These are phyloP conservation scores for Auanema sp. DNA, from an alignment of 2,888 invertebrate genomes.

Conservation along the genomic window DNA sequence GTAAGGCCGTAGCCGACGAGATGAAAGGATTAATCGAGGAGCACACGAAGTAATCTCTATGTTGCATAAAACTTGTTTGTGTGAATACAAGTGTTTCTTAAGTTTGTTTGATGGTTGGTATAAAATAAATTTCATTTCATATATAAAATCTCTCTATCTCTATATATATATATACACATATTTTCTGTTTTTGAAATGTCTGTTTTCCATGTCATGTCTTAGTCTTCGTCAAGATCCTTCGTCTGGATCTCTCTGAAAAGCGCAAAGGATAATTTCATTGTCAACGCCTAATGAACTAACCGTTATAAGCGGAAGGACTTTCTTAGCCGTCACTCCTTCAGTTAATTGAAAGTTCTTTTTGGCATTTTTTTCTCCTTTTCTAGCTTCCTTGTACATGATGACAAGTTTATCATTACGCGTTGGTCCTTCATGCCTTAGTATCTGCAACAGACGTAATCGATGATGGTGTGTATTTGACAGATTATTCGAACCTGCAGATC, in stretches of 20 bases:
- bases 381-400: conserved; percentile 42
- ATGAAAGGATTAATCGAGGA: conserved; percentile 7
- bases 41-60: too few species aligned
- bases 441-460: conserved; percentile 15
- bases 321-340: conserved; percentile 19
- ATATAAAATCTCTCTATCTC: too few species aligned
- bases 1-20: conserved; percentile 28
- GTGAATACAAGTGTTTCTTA: too few species aligned
- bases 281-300: conserved; percentile 9
- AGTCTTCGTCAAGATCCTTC: too few species aligned
- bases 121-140: too few species aligned
- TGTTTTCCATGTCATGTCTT: too few species aligned
- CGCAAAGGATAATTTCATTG: too few species aligned
- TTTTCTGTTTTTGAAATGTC: too few species aligned
- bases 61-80: too few species aligned
- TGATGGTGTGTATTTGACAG: background rate
- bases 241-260: too few species aligned
- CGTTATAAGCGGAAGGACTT: conserved; percentile 19
- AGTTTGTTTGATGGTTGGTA: too few species aligned
- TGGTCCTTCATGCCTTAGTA: conserved; percentile 42
- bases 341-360: conserved; percentile 33
- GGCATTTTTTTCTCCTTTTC: conserved; percentile 37
- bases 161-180: too few species aligned
- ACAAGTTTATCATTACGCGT: conserved; percentile 41
- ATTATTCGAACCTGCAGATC: conserved; percentile 30